Evolutionary conservation across 2,888 invertebrate species (phyloP), one percentile per base, ranked within the genome.

Genomic region (Stratiomys singularior): DNA sequence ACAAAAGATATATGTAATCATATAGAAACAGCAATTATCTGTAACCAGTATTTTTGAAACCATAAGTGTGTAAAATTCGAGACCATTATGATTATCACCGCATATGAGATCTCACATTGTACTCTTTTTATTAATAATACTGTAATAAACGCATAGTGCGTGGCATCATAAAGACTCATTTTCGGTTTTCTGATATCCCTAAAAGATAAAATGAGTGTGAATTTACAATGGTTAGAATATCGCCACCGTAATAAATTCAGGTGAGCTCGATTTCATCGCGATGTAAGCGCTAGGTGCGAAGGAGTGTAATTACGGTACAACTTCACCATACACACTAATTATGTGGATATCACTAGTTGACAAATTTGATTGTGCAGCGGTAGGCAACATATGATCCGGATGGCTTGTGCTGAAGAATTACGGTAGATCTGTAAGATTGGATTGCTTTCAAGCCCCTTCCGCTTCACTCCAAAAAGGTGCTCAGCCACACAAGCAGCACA

Each of bases 91-190:
- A n/a, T 64, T 64, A 30, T 64, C 64, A 30, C 15, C 30, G 11
- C 64, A 64, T 18, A 64, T n/a, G 28, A 4, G 64, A 64, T 64
- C n/a, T n/a, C n/a, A n/a, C n/a, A n/a, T n/a, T n/a, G n/a, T n/a
- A n/a, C n/a, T n/a, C n/a, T 3, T 64, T 30, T 64, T 64, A 30
- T 64, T 64, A 64, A 64, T 64, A 64, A 30, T 64, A 64, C 11
- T 9, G 30, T n/a, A 9, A 4, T 13, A 13, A 13, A 18, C 3
- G 3, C 52, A 13, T 13, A 52, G 52, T 13, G 52, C 52, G 18
- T 52, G 18, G 52, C 52, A 18, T 52, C 60, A 25, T 60, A 21
- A 60, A 13, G 37, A 37, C 25, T 25, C 1, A 25, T 60, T 60
- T 60, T 64, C 30, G 7, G n/a, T 64, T 28, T 23, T n/a, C 28